A percentile compares a stretch with the other conserved stretches of the same genome.
phyloP scores from a whole-genome alignment of 2,113 vertebrate genomes.

The Myotis lucifugus region DNA sequence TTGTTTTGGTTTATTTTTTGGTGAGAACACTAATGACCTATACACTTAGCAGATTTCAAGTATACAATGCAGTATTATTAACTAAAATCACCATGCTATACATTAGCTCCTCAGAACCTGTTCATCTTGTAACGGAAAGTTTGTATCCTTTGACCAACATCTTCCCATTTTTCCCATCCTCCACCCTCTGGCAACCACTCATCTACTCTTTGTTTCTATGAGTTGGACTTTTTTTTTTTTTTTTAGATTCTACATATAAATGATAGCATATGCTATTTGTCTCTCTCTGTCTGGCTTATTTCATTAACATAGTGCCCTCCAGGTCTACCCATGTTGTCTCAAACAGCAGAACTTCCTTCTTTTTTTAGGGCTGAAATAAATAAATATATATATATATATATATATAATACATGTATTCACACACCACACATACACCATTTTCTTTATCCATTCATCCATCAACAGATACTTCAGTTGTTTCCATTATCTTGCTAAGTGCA shows the following conservation, averaged over 20 bases:
- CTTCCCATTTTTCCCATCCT: background rate
- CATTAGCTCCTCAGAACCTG: background rate
- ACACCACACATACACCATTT: background rate
- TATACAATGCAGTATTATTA: background rate
- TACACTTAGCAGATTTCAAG: background rate
- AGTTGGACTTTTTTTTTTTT: background rate
- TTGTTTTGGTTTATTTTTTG: background rate
- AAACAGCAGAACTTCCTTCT: background rate
- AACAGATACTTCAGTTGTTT: background rate
- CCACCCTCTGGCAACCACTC: background rate
- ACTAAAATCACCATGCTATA: background rate
- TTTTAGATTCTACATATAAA: background rate
- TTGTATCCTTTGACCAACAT: background rate
- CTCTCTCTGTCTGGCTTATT: background rate
- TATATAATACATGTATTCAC: too few species aligned
- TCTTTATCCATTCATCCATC: background rate
- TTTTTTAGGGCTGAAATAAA: background rate
- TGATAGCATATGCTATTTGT: background rate
- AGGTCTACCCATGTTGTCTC: background rate
- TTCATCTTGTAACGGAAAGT: background rate
- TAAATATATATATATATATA: too few species aligned
- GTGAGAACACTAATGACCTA: background rate
- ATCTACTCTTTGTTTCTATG: background rate
- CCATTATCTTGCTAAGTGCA: background rate
- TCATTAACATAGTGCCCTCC: background rate